phyloP scores from a whole-genome alignment of 2,888 invertebrate genomes.

The Hemaris fuciformis region DNA sequence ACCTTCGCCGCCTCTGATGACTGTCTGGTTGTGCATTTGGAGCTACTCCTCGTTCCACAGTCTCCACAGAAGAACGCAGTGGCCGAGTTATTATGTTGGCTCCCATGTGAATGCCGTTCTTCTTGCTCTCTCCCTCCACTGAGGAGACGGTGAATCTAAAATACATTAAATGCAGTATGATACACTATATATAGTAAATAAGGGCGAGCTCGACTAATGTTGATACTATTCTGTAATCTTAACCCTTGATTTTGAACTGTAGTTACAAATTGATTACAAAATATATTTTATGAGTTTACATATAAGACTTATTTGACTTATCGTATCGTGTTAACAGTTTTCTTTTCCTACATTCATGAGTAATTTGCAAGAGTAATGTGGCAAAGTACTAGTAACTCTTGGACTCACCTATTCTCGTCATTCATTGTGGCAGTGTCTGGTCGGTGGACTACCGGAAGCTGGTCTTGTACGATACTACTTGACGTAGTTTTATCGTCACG shows the following conservation, averaged over 20 bases:
- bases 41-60: constrained; percentile 48
- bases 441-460: constrained; percentile 58
- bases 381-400: too few species aligned
- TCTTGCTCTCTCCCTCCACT: constrained; percentile 65
- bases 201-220: too few species aligned
- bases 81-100: constrained; percentile 71
- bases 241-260: too few species aligned
- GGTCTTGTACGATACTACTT: constrained; percentile 41
- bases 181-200: too few species aligned
- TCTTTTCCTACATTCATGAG: too few species aligned
- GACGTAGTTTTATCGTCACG: constrained; percentile 37
- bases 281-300: too few species aligned
- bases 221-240: too few species aligned
- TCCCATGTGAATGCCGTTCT: constrained; percentile 73
- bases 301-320: too few species aligned
- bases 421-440: constrained; percentile 31
- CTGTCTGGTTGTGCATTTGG: constrained; percentile 55
- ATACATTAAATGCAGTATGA: neutral
- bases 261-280: too few species aligned
- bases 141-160: constrained; percentile 66
- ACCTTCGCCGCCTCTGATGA: constrained; percentile 78
- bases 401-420: constrained; percentile 59
- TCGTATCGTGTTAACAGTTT: too few species aligned
- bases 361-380: too few species aligned
- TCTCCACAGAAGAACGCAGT: constrained; percentile 60